These are phyloP conservation scores for Xerus rutilus DNA, from an alignment of 2,797 vertebrate species.

Conservation along the genomic window DNA sequence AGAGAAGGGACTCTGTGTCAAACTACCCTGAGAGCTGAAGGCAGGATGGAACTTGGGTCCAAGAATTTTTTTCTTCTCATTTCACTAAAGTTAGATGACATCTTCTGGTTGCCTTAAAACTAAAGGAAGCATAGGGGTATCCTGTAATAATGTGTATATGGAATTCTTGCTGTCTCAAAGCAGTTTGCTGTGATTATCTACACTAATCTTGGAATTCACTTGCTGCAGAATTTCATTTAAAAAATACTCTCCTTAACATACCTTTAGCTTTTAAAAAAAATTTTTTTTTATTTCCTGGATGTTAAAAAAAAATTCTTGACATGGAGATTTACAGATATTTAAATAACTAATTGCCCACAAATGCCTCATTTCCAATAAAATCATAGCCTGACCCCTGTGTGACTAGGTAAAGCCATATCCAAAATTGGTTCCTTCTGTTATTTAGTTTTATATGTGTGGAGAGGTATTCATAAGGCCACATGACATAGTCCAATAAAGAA, in stretches of 20 bases:
- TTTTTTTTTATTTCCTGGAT: neutral
- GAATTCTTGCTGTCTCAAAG: neutral
- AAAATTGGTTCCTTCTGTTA: slow-evolving; percentile 54
- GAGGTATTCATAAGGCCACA: slow-evolving; percentile 38
- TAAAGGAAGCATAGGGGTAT: neutral
- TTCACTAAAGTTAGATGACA: neutral
- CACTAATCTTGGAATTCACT: neutral
- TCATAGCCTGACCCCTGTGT: neutral
- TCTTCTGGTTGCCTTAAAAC: neutral
- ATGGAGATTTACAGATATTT: slow-evolving; percentile 62
- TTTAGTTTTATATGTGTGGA: slow-evolving; percentile 65
- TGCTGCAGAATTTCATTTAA: slow-evolving; percentile 1
- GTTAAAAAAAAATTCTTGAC: slow-evolving; percentile 61
- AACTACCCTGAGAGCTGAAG: neutral
- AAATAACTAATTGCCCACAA: slow-evolving; percentile 62
- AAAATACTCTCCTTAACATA: neutral
- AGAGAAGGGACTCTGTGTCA: neutral
- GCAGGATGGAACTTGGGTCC: neutral
- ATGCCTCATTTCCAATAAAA: slow-evolving; percentile 64
- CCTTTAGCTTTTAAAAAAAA: neutral
- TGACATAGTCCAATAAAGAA: slow-evolving; percentile 54
- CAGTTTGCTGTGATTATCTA: neutral
- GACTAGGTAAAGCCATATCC: neutral
- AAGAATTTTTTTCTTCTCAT: slow-evolving; percentile 41
- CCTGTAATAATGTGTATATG: neutral